phyloP scores from a whole-genome alignment of 2,888 invertebrate species.

The Dryococelus australis region DNA sequence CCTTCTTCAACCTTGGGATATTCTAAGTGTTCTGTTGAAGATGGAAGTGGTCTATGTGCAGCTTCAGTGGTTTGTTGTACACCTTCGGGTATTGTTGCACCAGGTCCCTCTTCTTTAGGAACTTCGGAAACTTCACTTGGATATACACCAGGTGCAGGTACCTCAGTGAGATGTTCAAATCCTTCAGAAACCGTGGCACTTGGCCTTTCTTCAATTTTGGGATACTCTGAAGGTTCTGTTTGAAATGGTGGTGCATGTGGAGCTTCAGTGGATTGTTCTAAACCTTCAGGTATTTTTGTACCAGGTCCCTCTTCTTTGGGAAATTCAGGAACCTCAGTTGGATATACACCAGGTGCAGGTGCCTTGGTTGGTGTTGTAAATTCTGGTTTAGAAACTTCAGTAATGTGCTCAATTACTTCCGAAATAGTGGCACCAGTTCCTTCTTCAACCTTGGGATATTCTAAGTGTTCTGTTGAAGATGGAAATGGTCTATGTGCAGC shows the following conservation, averaged over 20 bases:
- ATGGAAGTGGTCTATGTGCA: too few species aligned
- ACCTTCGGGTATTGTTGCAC: constrained; percentile 16
- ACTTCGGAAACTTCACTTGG: not conserved
- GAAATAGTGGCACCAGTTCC: not conserved
- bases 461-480: not conserved
- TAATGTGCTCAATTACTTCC: not conserved
- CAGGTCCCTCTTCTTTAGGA: constrained; percentile 18
- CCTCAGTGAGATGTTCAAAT: not conserved
- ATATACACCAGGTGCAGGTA: too few species aligned
- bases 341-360: constrained; percentile 32
- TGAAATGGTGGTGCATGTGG: too few species aligned
- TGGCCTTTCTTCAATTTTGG: not conserved
- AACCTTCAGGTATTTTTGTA: not conserved
- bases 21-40: too few species aligned
- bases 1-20: too few species aligned
- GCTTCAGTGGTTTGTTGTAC: too few species aligned
- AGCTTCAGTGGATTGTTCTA: not conserved
- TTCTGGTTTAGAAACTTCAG: constrained; percentile 31
- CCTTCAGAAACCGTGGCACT: not conserved
- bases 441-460: not conserved
- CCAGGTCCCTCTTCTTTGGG: not conserved
- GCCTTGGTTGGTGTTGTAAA: constrained; percentile 16
- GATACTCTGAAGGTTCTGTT: constrained; percentile 27
- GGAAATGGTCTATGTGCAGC: not conserved
- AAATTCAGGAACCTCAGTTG: not conserved